Conservation (phyloP, 1,140 invertebrate genomes). For the Nymphalis io region DNA sequence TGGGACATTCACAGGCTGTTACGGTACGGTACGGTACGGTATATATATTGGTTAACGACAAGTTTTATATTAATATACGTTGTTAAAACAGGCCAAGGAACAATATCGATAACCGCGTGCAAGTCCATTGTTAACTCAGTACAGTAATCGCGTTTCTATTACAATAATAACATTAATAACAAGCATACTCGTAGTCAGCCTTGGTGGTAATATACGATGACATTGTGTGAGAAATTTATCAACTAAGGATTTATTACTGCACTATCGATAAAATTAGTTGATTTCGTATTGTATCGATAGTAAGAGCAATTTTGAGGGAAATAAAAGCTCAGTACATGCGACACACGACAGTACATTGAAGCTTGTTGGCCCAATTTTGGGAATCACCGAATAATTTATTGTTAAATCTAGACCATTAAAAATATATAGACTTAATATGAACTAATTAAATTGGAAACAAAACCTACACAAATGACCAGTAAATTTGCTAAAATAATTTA, state of each 20-base stretch:
- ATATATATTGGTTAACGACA: too few species aligned
- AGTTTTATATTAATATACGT: too few species aligned
- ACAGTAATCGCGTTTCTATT: neutral
- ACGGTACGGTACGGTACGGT: too few species aligned
- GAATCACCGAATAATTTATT: too few species aligned
- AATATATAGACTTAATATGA: too few species aligned
- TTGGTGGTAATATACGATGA: conserved; percentile 32
- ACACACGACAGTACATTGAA: too few species aligned
- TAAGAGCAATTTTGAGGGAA: neutral
- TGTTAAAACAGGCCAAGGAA: neutral
- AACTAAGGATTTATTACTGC: conserved; percentile 25
- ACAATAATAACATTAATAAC: conserved; percentile 12
- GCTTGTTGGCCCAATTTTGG: too few species aligned
- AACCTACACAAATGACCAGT: too few species aligned
- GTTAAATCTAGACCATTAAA: too few species aligned
- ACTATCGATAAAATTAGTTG: conserved; percentile 22
- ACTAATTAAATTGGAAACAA: too few species aligned
- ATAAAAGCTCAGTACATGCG: neutral
- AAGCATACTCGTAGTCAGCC: conserved; percentile 12
- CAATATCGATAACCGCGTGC: neutral
- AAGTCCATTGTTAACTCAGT: neutral
- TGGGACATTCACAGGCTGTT: too few species aligned
- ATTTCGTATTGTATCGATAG: neutral
- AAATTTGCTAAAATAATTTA: too few species aligned
- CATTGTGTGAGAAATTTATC: conserved; percentile 32